These are phyloP conservation scores for Falco rusticolus DNA, from an alignment of 2,797 vertebrate species.

Conservation along the genomic window DNA sequence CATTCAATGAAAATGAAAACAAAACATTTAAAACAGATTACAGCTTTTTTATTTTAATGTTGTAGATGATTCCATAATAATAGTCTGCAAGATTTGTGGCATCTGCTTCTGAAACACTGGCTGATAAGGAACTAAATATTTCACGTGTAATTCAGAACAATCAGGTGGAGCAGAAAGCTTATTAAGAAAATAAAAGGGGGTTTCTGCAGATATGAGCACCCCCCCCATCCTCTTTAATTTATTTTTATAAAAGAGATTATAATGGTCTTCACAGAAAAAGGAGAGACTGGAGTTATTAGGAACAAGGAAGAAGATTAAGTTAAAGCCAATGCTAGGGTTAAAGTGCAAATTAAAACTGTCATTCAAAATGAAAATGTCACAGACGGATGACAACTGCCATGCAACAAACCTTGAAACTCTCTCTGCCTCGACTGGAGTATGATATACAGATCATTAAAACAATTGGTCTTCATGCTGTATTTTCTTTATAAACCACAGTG, in stretches of 20 bases:
- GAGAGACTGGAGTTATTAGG: neutral
- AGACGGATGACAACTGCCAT: constrained; percentile 44
- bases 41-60: neutral
- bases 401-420: constrained; percentile 36
- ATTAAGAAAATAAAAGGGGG: neutral
- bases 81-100: neutral
- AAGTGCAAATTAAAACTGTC: constrained; percentile 27
- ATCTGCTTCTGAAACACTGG: neutral
- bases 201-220: neutral
- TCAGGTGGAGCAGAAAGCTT: neutral
- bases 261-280: neutral
- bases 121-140: neutral
- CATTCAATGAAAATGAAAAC: constrained; percentile 29
- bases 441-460: constrained; percentile 7
- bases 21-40: constrained; percentile 26
- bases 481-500: constrained; percentile 51
- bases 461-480: neutral
- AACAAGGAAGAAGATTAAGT: neutral
- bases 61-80: neutral
- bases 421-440: neutral
- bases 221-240: neutral
- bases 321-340: neutral
- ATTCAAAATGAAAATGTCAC: constrained; percentile 29
- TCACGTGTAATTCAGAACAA: neutral
- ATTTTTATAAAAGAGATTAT: neutral